These are phyloP conservation scores for Trichonephila clavata DNA, from an alignment of 1,140 invertebrate species.

Conservation along the genomic window DNA sequence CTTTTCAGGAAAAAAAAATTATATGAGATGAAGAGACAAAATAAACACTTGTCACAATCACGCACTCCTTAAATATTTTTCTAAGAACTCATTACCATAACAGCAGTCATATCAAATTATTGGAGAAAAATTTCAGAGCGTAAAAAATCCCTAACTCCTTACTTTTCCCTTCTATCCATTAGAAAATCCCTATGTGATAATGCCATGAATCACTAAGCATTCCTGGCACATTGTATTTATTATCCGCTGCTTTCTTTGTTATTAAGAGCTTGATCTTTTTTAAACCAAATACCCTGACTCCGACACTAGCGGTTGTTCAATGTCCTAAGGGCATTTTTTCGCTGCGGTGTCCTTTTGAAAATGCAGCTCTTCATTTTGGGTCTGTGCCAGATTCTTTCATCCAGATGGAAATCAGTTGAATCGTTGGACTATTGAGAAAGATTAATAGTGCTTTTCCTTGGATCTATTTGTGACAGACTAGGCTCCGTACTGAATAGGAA, in stretches of 20 bases:
- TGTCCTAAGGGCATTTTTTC: slow-evolving; percentile 35
- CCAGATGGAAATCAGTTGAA: slow-evolving; percentile 71
- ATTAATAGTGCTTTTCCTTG: slow-evolving; percentile 74
- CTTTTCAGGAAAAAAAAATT: too few species aligned
- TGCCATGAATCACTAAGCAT: slow-evolving; percentile 58
- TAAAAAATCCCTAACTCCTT: background rate
- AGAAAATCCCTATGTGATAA: slow-evolving; percentile 40
- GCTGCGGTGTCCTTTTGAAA: slow-evolving; percentile 63
- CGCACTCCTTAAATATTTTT: background rate
- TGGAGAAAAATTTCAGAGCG: background rate
- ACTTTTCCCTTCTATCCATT: slow-evolving; percentile 34
- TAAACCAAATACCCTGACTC: slow-evolving; percentile 49
- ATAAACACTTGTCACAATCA: background rate
- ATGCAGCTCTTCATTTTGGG: slow-evolving; percentile 69
- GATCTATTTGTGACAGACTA: slow-evolving; percentile 71
- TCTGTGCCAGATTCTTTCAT: slow-evolving; percentile 69
- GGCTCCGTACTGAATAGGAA: slow-evolving; percentile 59
- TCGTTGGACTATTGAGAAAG: slow-evolving; percentile 72
- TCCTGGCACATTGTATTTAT: slow-evolving; percentile 43
- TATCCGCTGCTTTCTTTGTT: slow-evolving; percentile 47
- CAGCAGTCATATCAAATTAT: slow-evolving; percentile 48
- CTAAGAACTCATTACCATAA: slow-evolving; percentile 34
- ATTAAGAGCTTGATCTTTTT: slow-evolving; percentile 52
- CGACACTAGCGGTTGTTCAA: slow-evolving; percentile 30
- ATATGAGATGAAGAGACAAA: background rate